phyloP scores from a whole-genome alignment of 2,113 vertebrate genomes.

The Cichladusa arquata region DNA sequence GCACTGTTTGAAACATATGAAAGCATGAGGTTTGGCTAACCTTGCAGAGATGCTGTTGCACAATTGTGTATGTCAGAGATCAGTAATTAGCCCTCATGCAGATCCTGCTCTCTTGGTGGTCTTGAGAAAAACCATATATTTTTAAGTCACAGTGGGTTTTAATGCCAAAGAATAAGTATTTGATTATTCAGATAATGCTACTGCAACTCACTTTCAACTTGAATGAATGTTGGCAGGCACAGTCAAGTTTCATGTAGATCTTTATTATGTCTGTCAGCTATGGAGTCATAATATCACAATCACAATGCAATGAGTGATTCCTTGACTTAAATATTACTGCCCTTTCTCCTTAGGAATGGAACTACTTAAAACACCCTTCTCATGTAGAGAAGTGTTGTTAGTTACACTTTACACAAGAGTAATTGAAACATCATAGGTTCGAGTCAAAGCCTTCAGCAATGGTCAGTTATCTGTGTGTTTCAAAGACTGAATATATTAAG shows the following conservation, averaged over 20 bases:
- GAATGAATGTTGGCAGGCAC: neutral
- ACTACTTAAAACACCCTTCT: neutral
- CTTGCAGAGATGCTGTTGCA: constrained; percentile 39
- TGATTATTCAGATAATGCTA: constrained; percentile 46
- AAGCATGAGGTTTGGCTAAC: constrained; percentile 55
- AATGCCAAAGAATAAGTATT: constrained; percentile 26
- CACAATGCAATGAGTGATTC: neutral
- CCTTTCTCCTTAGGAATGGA: neutral
- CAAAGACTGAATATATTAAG: neutral
- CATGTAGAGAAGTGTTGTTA: neutral
- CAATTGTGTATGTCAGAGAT: constrained; percentile 32
- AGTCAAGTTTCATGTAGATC: neutral
- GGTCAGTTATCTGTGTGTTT: neutral
- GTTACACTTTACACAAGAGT: neutral
- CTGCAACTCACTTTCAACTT: constrained; percentile 17
- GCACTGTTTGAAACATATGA: constrained; percentile 21
- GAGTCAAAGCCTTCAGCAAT: neutral
- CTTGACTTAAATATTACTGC: neutral
- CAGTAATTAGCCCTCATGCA: neutral
- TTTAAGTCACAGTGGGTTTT: constrained; percentile 14
- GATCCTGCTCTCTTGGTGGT: constrained; percentile 49
- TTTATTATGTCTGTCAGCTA: neutral
- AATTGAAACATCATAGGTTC: neutral
- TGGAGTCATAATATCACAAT: neutral
- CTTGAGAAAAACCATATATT: constrained; percentile 28